Evolutionary conservation across 2,113 vertebrate species (phyloP), one percentile per base, ranked within the genome.

Genomic region (Mesitornis unicolor): DNA sequence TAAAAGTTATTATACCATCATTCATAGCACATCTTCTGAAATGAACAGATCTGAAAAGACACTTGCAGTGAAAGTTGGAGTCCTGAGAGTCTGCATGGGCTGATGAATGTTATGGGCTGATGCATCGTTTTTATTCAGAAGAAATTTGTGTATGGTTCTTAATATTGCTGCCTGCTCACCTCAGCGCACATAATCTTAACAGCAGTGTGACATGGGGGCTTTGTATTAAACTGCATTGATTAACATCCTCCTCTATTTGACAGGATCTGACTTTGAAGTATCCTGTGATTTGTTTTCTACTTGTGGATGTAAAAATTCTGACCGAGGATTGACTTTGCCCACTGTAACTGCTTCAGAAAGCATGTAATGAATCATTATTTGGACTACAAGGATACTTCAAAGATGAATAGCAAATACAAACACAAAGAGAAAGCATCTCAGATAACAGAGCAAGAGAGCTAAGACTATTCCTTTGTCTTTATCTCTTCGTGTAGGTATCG

Each of bases 21-120:
- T 92, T 96, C 92, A 68, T 75, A 95, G 57, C 18, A 19, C 45
- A 50, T 84, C 83, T 78, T 94, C 64, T 93, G 79, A 97, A 90
- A 50, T 81, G 86, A 94, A 75, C 33, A 75, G 64, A 89, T 92
- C 68, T 40, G 73, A 78, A 92, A 93, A 93, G 76, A 84, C 25
- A 57, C 48, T 94, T 84, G 20, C 35, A 57, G 35, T 63, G 51
- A 19, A 83, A 68, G 82, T 33, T 94, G 61, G 36, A 48, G 92
- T 97, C 77, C 64, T 84, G n/a, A 77, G 80, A 81, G 71, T 90
- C 86, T 88, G 4, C 76, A 68, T 26, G 40, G 74, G 22, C 22
- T 88, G 42, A 43, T 82, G 54, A 83, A 73, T 77, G 50, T 64
- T 90, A 35, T 6, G 18, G 71, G 54, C 47, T 71, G 64, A 74